Conservation (phyloP, 2,888 invertebrate species). For the Drosophila percnosoma region DNA sequence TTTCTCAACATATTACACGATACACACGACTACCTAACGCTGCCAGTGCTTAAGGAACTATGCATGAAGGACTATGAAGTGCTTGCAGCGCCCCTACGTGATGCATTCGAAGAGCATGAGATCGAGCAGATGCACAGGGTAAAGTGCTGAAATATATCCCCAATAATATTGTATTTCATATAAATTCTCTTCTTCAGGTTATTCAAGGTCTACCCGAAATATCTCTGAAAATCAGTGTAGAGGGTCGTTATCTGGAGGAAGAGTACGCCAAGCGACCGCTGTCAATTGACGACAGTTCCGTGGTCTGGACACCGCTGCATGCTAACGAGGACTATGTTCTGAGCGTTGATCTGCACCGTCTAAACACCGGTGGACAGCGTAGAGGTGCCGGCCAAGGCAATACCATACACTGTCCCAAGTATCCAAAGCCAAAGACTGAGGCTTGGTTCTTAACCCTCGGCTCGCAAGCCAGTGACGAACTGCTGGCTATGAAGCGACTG, state of each 20-base stretch:
- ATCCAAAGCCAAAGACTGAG: conserved; percentile 97
- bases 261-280: conserved; percentile 75
- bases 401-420: conserved; percentile 92
- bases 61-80: conserved; percentile 87
- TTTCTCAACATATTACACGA: conserved; percentile 85
- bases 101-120: conserved; percentile 88
- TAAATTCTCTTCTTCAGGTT: conserved; percentile 83
- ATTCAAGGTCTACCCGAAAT: conserved; percentile 89
- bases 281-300: conserved; percentile 81
- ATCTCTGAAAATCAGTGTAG: conserved; percentile 86
- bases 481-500: conserved; percentile 93
- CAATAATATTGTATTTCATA: too few species aligned
- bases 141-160: conserved; percentile 30
- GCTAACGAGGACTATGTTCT: conserved; percentile 91
- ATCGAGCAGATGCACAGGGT: conserved; percentile 89
- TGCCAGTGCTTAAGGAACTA: conserved; percentile 82
- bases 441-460: conserved; percentile 97
- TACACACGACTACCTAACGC: conserved; percentile 73
- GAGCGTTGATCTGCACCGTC: conserved; percentile 86
- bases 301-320: conserved; percentile 88
- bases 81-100: conserved; percentile 87
- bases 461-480: conserved; percentile 88
- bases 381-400: conserved; percentile 78
- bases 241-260: conserved; percentile 86
- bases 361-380: conserved; percentile 85